Evolutionary conservation across 2,888 invertebrate genomes (phyloP), one percentile per base, ranked within the genome.

Genomic region (Cordilura impudica): DNA sequence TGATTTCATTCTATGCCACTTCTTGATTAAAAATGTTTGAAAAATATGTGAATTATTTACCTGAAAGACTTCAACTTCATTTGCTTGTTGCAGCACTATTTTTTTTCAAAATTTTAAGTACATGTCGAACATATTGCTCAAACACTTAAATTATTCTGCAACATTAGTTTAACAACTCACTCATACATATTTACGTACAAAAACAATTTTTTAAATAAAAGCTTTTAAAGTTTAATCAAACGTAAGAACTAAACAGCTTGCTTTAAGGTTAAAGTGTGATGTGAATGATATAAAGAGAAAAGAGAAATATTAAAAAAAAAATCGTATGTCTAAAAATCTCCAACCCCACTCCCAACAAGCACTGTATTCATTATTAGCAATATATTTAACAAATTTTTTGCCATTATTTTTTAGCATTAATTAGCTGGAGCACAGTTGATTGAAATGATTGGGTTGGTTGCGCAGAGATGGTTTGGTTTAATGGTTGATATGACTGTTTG

Each of bases 101-200:
- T n/a, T n/a, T n/a, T n/a, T n/a, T n/a, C n/a, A n/a, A n/a, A n/a
- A n/a, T n/a, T n/a, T n/a, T n/a, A n/a, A n/a, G n/a, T n/a, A n/a
- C n/a, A n/a, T n/a, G n/a, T n/a, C n/a, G n/a, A n/a, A n/a, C n/a
- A n/a, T n/a, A n/a, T n/a, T n/a, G n/a, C n/a, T n/a, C n/a, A n/a
- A n/a, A n/a, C n/a, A n/a, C n/a, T n/a, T n/a, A n/a, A 60, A 74
- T 74, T 74, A 67, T 74, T 74, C 60, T 53, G 74, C 74, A 60
- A 53, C 74, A 74, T 74, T 74, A 74, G 53, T 53, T 74, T 66
- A 18, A 60, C 45, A 35, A 60, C 29, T 53, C 26, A 49, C 8
- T 39, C 21, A 66, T 19, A 23, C 16, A 53, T 10, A 51, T 49
- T n/a, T 6, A 26, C 1, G 14, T 2, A 45, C 47, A 47, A 23